Base-by-base conservation (phyloP, 2,797 vertebrate species). In the Lutjanus argentimaculatus region DNA sequence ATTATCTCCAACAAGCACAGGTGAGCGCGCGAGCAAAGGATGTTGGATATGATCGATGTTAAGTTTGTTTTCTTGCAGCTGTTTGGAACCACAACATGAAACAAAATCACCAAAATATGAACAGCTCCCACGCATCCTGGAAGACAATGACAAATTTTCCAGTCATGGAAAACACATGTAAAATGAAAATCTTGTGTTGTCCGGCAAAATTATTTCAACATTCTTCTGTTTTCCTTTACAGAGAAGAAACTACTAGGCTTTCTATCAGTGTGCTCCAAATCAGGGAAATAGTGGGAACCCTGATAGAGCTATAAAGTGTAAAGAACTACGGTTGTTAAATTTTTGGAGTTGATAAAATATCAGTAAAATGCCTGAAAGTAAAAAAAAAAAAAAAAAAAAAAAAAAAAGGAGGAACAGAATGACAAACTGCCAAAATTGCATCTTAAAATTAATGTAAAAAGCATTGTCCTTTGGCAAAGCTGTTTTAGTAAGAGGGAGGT, bases 1-100 rank as follows among this genome's bases (percentile, higher is more conserved):
- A 95, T 67, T 93, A 96, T 80, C 93, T 99, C 81, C 90, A 96
- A 66, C 96, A 97, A 84, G 97, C 97, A 69, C 94, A 97, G 96
- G 97, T 97, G 75, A 88, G 89, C 8, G 13, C 0, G 11, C 6
- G 30, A 36, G 30, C 30, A 36, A 25, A 17, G 42, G 30, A 63
- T 22, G 14, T 13, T 15, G 1, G 5, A 21, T 63, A 13, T 6
- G 42, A 15, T 52, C 22, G 1, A 4, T 4, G 11, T 45, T 59
- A 1, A 14, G 16, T 4, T 19, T 22, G 2, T 25, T 19, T 51
- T 63, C 0, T 19, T 62, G 17, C 1, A 21, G 25, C 15, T 46
- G 40, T 30, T 52, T 22, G 16, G 9, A 48, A 49, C 10, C 21
- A 45, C 4, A 14, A 40, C 17, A n/a, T 36, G 52, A 14, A 58